Conservation (phyloP, 2,888 invertebrate species). For the Mantis religiosa region DNA sequence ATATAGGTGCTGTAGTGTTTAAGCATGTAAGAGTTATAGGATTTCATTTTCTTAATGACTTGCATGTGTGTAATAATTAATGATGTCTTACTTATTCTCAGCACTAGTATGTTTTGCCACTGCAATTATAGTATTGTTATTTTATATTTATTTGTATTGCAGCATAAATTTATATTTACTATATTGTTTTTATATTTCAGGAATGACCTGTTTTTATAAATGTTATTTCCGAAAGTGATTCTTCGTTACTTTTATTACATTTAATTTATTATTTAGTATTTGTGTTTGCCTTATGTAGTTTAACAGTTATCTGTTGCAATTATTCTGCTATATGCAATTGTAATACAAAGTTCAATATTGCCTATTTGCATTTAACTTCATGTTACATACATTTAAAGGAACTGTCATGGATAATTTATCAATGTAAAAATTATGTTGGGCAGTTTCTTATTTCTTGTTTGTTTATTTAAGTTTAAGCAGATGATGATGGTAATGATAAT, state of each 20-base stretch:
- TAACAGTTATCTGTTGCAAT: background rate
- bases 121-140: background rate
- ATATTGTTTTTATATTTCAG: background rate
- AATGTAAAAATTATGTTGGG: too few species aligned
- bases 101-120: background rate
- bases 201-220: background rate
- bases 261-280: background rate
- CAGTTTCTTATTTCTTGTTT: too few species aligned
- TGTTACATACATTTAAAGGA: too few species aligned
- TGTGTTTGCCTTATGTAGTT: background rate
- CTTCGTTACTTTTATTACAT: background rate
- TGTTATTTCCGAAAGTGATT: background rate
- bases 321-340: background rate
- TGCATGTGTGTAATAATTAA: background rate
- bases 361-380: too few species aligned
- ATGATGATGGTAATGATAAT: too few species aligned
- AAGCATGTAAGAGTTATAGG: background rate
- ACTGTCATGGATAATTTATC: too few species aligned
- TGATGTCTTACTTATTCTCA: background rate
- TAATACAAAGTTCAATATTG: too few species aligned
- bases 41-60: background rate
- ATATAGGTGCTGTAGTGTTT: background rate
- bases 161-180: background rate
- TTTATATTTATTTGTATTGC: background rate
- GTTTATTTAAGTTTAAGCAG: too few species aligned